Percentiles rank a stretch among this genome's conserved stretches.
Conservation (phyloP, 2,888 invertebrate genomes). For the Eupithecia inturbata region DNA sequence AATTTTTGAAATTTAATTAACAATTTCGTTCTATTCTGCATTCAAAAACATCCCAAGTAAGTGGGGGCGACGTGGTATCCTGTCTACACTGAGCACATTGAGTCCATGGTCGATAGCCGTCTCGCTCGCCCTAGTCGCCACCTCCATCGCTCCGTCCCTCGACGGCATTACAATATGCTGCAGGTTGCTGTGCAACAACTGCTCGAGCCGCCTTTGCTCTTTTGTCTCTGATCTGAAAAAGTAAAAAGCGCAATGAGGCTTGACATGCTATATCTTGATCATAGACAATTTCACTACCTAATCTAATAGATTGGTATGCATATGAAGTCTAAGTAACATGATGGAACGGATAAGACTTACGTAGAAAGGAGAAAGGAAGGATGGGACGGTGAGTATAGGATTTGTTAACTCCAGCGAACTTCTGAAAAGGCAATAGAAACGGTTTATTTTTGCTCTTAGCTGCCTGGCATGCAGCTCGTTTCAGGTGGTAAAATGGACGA, state of each 20-base stretch:
- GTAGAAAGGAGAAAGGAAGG: constrained; percentile 53
- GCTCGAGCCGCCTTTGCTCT: constrained; percentile 97
- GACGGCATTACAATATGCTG: constrained; percentile 93
- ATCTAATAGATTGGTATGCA: constrained; percentile 2
- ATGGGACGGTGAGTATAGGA: constrained; percentile 53
- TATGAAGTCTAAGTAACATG: constrained; percentile 27
- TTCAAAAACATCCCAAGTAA: constrained; percentile 72
- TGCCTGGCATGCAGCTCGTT: constrained; percentile 1
- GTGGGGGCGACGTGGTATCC: constrained; percentile 57
- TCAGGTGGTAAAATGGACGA: neutral
- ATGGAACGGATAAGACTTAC: constrained; percentile 51
- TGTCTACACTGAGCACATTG: constrained; percentile 76
- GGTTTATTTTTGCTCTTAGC: constrained; percentile 36
- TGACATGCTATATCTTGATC: neutral
- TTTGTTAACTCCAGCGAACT: constrained; percentile 76
- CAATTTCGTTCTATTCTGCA: constrained; percentile 46
- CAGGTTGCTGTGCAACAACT: constrained; percentile 97
- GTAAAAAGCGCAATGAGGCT: constrained; percentile 43
- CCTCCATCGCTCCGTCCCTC: constrained; percentile 54
- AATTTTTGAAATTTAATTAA: constrained; percentile 27
- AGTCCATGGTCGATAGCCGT: constrained; percentile 66
- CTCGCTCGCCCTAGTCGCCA: constrained; percentile 56
- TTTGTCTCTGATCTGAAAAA: constrained; percentile 95
- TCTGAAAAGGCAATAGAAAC: constrained; percentile 66
- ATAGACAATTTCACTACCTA: constrained; percentile 7